Evolutionary conservation across 2,113 vertebrate species (phyloP).

Genomic region (Passer montanus): DNA sequence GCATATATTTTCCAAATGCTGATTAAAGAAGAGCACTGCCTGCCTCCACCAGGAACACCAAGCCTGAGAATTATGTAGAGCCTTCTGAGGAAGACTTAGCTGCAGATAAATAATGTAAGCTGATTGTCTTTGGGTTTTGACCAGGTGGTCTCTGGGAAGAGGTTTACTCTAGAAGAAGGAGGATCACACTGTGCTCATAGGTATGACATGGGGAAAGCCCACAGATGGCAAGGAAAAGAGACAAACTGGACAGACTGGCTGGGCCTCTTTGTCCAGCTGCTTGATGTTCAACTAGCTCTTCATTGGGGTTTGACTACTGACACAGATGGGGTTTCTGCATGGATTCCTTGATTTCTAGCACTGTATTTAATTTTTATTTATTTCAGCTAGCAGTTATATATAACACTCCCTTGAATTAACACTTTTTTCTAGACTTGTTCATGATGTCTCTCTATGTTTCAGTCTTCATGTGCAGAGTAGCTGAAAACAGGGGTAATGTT

Average conservation of each 20-base stretch:
- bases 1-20: not conserved
- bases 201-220: not conserved
- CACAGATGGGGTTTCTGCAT: not conserved
- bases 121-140: not conserved
- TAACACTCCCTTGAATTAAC: not conserved
- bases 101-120: not conserved
- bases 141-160: not conserved
- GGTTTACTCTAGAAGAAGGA: not conserved
- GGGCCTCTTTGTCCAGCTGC: not conserved
- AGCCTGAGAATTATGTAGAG: not conserved
- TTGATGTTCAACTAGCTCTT: not conserved
- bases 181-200: not conserved
- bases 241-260: not conserved
- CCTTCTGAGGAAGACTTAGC: not conserved
- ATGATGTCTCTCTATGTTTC: not conserved
- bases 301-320: not conserved
- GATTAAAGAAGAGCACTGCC: not conserved
- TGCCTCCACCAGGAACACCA: not conserved
- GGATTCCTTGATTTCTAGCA: not conserved
- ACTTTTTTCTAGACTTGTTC: not conserved
- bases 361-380: not conserved
- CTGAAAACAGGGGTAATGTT: not conserved
- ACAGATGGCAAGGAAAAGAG: not conserved
- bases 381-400: not conserved
- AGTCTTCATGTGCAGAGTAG: not conserved